Evolutionary conservation across 1,140 invertebrate genomes (phyloP).

Genomic region (Amphibalanus amphitrite): DNA sequence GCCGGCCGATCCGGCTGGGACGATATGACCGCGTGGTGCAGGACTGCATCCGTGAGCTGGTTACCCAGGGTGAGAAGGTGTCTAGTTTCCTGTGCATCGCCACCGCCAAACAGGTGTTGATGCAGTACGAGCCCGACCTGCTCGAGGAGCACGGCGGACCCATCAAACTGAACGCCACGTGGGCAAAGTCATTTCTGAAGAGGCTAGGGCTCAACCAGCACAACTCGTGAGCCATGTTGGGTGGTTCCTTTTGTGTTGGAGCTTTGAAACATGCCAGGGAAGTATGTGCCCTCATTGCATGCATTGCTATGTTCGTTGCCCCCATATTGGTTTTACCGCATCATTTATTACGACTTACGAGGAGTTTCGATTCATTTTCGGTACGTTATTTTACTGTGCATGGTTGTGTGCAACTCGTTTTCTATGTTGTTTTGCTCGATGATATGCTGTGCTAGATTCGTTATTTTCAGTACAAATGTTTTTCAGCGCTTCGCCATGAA

Average conservation of each 20-base stretch:
- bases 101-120: slow-evolving; percentile 26
- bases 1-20: slow-evolving; percentile 25
- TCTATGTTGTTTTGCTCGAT: too few species aligned
- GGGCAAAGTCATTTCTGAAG: slow-evolving; percentile 28
- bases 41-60: slow-evolving; percentile 25
- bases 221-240: slow-evolving; percentile 2
- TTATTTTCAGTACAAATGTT: too few species aligned
- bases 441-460: too few species aligned
- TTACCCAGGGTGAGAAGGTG: slow-evolving; percentile 25
- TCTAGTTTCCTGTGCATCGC: slow-evolving; percentile 26
- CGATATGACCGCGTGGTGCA: slow-evolving; percentile 27
- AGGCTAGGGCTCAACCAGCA: slow-evolving; percentile 20
- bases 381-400: too few species aligned
- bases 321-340: too few species aligned
- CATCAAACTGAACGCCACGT: slow-evolving; percentile 25
- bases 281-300: too few species aligned
- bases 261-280: not conserved
- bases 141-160: slow-evolving; percentile 26
- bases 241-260: not conserved
- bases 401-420: too few species aligned
- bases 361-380: too few species aligned
- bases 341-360: too few species aligned
- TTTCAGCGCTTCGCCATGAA: too few species aligned
- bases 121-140: slow-evolving; percentile 24
- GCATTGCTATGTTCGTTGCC: too few species aligned